Percentiles rank a stretch among this genome's conserved stretches.
Conservation (phyloP, 1,140 invertebrate genomes). For the Branchinecta lindahli region DNA sequence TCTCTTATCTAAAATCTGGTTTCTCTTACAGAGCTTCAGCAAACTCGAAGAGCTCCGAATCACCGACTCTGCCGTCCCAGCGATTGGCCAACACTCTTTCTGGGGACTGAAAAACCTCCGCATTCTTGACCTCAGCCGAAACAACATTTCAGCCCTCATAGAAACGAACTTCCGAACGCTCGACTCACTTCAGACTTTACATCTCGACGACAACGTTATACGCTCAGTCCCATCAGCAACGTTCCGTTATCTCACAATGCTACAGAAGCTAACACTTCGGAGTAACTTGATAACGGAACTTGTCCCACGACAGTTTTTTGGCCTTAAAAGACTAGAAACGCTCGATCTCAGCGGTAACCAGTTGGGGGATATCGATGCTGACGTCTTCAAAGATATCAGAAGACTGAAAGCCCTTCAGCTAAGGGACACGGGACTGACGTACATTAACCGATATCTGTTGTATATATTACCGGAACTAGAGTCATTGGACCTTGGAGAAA, state of each 20-base stretch:
- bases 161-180: slow-evolving; percentile 33
- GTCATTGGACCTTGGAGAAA: slow-evolving; percentile 55
- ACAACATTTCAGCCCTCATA: slow-evolving; percentile 51
- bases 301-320: slow-evolving; percentile 44
- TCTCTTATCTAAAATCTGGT: background rate
- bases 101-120: slow-evolving; percentile 51
- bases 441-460: slow-evolving; percentile 51
- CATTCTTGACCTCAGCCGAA: slow-evolving; percentile 52
- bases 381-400: slow-evolving; percentile 56
- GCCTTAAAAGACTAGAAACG: slow-evolving; percentile 43
- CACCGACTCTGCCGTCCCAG: slow-evolving; percentile 53
- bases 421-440: slow-evolving; percentile 45
- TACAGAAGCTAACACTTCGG: slow-evolving; percentile 48
- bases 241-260: slow-evolving; percentile 46
- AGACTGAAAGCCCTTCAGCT: slow-evolving; percentile 47
- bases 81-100: slow-evolving; percentile 59
- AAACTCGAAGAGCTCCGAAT: slow-evolving; percentile 56
- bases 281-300: slow-evolving; percentile 51
- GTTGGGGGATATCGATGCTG: slow-evolving; percentile 47
- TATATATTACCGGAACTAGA: slow-evolving; percentile 29
- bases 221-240: slow-evolving; percentile 44
- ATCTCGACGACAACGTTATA: slow-evolving; percentile 36
- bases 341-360: slow-evolving; percentile 59
- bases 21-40: slow-evolving; percentile 44
- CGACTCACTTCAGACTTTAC: slow-evolving; percentile 31